Evolutionary conservation across 2,797 vertebrate genomes (phyloP).

Genomic region (Hyperoplus lanceolatus): DNA sequence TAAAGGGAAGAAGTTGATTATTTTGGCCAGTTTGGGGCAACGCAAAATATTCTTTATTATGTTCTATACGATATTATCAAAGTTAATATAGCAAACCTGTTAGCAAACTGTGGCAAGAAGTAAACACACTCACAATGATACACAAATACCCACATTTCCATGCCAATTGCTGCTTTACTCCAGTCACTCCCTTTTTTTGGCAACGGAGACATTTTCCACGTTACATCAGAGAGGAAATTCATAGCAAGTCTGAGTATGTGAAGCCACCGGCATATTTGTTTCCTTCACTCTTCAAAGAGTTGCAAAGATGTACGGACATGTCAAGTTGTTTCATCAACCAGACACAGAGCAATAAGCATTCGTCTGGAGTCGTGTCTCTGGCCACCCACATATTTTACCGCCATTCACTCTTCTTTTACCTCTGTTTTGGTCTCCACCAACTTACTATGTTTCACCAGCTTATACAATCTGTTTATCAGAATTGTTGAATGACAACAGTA

Average conservation of each 20-base stretch:
- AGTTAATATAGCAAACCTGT: neutral
- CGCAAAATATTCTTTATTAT: neutral
- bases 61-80: neutral
- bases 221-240: conserved; percentile 20
- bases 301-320: too few species aligned
- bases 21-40: neutral
- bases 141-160: too few species aligned
- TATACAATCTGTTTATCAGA: too few species aligned
- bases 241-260: neutral
- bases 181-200: conserved; percentile 20
- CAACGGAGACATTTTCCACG: conserved; percentile 27
- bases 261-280: neutral
- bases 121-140: too few species aligned
- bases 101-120: too few species aligned
- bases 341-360: neutral
- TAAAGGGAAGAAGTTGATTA: neutral
- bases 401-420: neutral
- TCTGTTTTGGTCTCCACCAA: neutral
- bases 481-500: neutral
- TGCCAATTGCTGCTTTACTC: neutral
- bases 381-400: too few species aligned
- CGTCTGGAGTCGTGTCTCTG: neutral
- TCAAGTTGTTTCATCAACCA: neutral
- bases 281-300: neutral
- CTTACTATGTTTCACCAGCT: neutral